A percentile compares a stretch with the other conserved stretches of the same genome.
phyloP scores from a whole-genome alignment of 2,113 vertebrate genomes.

The Ciconia stormi region DNA sequence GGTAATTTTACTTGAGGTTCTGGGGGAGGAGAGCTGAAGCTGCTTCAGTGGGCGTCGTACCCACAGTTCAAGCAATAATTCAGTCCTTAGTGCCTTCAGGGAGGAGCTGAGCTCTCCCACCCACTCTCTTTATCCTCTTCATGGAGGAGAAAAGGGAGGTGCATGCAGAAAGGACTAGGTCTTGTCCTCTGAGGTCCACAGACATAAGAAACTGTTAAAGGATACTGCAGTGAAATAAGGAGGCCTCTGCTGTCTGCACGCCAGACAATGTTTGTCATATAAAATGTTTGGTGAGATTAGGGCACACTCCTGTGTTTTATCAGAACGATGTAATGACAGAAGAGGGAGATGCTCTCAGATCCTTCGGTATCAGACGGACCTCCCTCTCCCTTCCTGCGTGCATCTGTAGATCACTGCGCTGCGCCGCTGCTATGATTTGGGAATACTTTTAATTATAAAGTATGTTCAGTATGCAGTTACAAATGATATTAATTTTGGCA shows the following conservation, averaged over 20 bases:
- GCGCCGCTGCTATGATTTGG: not conserved
- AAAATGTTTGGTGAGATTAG: not conserved
- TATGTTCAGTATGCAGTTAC: not conserved
- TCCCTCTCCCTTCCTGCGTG: fast-evolving
- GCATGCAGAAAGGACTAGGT: not conserved
- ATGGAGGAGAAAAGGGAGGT: not conserved
- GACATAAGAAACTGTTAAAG: not conserved
- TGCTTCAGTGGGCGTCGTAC: not conserved
- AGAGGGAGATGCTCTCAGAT: not conserved
- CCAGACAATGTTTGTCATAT: not conserved
- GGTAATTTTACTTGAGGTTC: not conserved
- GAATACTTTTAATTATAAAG: not conserved
- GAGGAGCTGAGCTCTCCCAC: not conserved
- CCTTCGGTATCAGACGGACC: not conserved
- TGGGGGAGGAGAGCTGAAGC: not conserved
- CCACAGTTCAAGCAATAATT: not conserved
- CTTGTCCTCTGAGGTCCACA: not conserved
- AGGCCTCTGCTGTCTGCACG: not conserved
- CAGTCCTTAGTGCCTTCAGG: not conserved
- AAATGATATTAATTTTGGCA: not conserved
- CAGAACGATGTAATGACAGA: not conserved
- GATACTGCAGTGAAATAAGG: not conserved
- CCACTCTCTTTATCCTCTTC: not conserved
- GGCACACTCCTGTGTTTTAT: not conserved
- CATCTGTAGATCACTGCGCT: not conserved